These are phyloP conservation scores for Notarius quadriscutis DNA, from an alignment of 2,113 vertebrate species.

Conservation along the genomic window DNA sequence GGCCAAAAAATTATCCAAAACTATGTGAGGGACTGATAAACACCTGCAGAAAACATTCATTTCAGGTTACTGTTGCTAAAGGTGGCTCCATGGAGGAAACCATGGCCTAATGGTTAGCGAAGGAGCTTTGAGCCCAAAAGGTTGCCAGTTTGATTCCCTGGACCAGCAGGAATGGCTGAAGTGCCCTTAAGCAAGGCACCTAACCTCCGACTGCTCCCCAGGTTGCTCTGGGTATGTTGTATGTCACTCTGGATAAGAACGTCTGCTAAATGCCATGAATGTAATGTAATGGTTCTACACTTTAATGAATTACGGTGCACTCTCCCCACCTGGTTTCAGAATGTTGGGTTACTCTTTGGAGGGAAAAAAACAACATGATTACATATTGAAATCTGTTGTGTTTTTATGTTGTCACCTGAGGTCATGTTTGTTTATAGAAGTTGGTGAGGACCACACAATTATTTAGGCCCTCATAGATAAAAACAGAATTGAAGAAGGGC, in stretches of 20 bases:
- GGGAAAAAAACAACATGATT: too few relatives aligned
- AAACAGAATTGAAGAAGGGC: background rate
- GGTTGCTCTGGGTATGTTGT: too few relatives aligned
- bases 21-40: background rate
- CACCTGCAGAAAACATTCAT: background rate
- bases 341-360: background rate
- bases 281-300: background rate
- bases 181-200: too few relatives aligned
- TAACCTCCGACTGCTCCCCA: too few relatives aligned
- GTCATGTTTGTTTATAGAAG: background rate
- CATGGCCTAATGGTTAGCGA: too few relatives aligned
- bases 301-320: background rate
- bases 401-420: background rate
- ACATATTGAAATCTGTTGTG: background rate
- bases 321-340: background rate
- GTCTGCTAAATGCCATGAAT: too few relatives aligned
- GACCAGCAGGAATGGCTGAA: too few relatives aligned
- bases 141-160: too few relatives aligned
- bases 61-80: background rate
- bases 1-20: background rate
- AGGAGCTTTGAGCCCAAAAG: too few relatives aligned
- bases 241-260: too few relatives aligned
- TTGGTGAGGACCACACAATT: background rate
- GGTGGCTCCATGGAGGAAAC: too few relatives aligned
- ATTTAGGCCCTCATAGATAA: background rate